These are phyloP conservation scores for Pangasianodon hypophthalmus DNA, from an alignment of 2,113 vertebrate species.

Conservation along the genomic window DNA sequence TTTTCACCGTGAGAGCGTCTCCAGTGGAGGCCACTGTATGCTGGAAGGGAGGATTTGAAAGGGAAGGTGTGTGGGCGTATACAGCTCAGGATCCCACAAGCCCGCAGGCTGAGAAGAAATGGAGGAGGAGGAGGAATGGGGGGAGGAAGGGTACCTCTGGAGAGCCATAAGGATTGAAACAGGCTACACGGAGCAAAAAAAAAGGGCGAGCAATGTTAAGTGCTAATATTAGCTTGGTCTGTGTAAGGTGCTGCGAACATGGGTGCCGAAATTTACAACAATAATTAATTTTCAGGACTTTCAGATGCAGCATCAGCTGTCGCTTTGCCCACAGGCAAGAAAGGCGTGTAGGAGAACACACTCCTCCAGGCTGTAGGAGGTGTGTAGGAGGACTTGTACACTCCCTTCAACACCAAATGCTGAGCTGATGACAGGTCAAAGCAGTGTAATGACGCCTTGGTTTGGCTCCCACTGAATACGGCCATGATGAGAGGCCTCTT, in stretches of 20 bases:
- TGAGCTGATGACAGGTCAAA: conserved; percentile 44
- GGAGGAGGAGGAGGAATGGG: background rate
- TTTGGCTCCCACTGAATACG: conserved; percentile 39
- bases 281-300: conserved; percentile 43
- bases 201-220: background rate
- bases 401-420: conserved; percentile 18
- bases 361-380: conserved; percentile 29
- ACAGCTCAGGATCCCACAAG: conserved; percentile 8
- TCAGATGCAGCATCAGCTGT: conserved; percentile 39
- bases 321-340: conserved; percentile 17
- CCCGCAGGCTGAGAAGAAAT: conserved; percentile 9
- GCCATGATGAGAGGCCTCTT: conserved; percentile 40
- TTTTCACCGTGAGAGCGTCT: conserved; percentile 9
- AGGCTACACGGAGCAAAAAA: background rate
- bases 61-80: conserved; percentile 20
- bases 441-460: conserved; percentile 43
- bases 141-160: background rate
- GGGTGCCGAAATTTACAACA: conserved; percentile 5
- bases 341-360: conserved; percentile 28
- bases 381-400: conserved; percentile 15
- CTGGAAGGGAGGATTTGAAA: conserved; percentile 20
- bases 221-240: conserved; percentile 37
- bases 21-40: conserved; percentile 3
- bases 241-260: conserved; percentile 9
- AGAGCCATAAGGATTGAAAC: conserved; percentile 8